Base-by-base conservation (phyloP, 2,888 invertebrate genomes). In the Xanthia icteritia region DNA sequence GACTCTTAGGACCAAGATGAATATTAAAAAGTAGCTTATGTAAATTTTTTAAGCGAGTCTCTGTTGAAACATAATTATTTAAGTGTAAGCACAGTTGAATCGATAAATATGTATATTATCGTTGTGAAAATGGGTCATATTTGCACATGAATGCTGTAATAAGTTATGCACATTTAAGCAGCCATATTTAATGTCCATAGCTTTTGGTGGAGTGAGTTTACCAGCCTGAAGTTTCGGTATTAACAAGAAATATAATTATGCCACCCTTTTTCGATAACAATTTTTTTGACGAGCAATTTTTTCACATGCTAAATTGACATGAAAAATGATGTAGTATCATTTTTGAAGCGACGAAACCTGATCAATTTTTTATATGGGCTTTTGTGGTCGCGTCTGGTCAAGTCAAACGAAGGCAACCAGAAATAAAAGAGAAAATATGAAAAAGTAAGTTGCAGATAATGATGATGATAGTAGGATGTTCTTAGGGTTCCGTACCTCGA, bases 131-230 rank as follows among this genome's bases (percentile, higher is more conserved):
- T 83, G 78, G 82, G 85, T 63, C 71, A 39, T 71, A 83, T 83
- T 83, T 85, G 82, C 83, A 85, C 85, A 78, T 85, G 83, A 85
- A 85, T 85, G 85, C 67, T 65, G 82, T 76, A 76, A 84, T 82
- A 85, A 85, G 78, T 85, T 83, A 85, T 83, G 83, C 82, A 85
- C 85, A 82, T 83, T 82, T 82, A 83, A 78, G 39, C 74, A 78
- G 68, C 51, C 42, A 42, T 42, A 11, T 78, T 82, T 82, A 74
- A 83, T 85, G 71, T n/a, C 42, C 67, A 65, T 67, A 73, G 85
- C 83, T 82, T 82, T 85, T 48, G 66, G 70, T 58, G 42, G 45
- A 77, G 60, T 48, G 61, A 36, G 58, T 63, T 76, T 54, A 70
- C 75, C 17, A 23, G 23, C 27, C 27, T 39, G 8, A 71, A 61